Evolutionary conservation across 37 sponge, comb jelly and placozoan genomes (phyloP).

Genomic region (Hexactinellida sp.): DNA sequence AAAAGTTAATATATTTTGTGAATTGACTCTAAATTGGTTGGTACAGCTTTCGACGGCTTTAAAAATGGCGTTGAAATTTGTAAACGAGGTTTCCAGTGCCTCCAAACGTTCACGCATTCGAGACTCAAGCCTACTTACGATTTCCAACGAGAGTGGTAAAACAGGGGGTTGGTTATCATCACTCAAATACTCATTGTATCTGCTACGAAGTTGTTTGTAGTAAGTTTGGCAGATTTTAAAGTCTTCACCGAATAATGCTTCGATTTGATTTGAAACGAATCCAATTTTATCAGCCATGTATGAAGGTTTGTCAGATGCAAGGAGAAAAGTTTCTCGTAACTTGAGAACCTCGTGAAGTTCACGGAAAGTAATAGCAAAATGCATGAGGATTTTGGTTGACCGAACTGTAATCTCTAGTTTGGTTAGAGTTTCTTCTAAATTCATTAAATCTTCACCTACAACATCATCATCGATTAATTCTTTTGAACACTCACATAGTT

Average conservation of each 20-base stretch:
- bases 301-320: not conserved
- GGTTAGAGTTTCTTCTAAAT: not conserved
- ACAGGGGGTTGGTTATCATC: not conserved
- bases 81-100: not conserved
- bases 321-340: not conserved
- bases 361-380: not conserved
- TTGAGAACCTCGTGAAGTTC: not conserved
- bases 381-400: not conserved
- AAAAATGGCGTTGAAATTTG: not conserved
- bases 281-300: not conserved
- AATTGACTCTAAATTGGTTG: not conserved
- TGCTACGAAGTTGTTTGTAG: not conserved
- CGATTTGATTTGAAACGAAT: not conserved
- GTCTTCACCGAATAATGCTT: not conserved
- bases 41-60: not conserved
- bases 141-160: not conserved
- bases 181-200: not conserved
- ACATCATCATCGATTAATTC: not conserved
- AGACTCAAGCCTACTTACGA: not conserved
- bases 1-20: not conserved
- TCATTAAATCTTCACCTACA: not conserved
- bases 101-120: not conserved
- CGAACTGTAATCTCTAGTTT: constrained; percentile 2
- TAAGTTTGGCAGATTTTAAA: not conserved
- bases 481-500: not conserved